These are phyloP conservation scores for Akabosia matsudoensis DNA, from an alignment of 1,140 invertebrate species.

Conservation along the genomic window DNA sequence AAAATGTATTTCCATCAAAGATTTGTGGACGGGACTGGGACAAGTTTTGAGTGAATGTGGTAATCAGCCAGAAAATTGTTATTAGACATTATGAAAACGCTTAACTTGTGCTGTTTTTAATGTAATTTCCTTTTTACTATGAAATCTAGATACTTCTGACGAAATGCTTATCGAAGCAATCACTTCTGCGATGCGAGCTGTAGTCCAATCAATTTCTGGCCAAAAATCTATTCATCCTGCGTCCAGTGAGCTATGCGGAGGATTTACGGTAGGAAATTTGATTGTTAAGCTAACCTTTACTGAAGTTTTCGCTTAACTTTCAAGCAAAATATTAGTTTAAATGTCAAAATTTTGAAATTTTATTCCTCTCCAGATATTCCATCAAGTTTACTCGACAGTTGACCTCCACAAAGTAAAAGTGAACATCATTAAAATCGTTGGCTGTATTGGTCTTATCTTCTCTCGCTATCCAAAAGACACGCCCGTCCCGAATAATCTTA, in stretches of 20 bases:
- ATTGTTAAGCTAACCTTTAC: slow-evolving; percentile 24
- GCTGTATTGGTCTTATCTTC: slow-evolving; percentile 58
- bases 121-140: too few relatives aligned
- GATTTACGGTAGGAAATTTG: slow-evolving; percentile 46
- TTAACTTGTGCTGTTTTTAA: too few relatives aligned
- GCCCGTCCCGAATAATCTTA: neutral
- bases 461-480: slow-evolving; percentile 37
- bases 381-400: slow-evolving; percentile 59
- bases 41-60: neutral
- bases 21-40: slow-evolving; percentile 3
- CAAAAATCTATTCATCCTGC: slow-evolving; percentile 41
- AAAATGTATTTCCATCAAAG: neutral
- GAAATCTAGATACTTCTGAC: too few relatives aligned
- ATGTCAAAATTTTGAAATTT: slow-evolving; percentile 38
- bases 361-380: slow-evolving; percentile 56
- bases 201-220: slow-evolving; percentile 52
- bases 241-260: slow-evolving; percentile 49
- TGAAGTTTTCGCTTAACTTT: too few relatives aligned
- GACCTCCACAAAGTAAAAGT: slow-evolving; percentile 60
- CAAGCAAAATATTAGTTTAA: neutral
- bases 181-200: slow-evolving; percentile 64
- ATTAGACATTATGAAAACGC: too few relatives aligned
- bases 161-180: slow-evolving; percentile 61
- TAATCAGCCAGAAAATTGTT: neutral
- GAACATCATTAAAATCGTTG: slow-evolving; percentile 67